phyloP scores from a whole-genome alignment of 23 tunicate species.

The Styela plicata region DNA sequence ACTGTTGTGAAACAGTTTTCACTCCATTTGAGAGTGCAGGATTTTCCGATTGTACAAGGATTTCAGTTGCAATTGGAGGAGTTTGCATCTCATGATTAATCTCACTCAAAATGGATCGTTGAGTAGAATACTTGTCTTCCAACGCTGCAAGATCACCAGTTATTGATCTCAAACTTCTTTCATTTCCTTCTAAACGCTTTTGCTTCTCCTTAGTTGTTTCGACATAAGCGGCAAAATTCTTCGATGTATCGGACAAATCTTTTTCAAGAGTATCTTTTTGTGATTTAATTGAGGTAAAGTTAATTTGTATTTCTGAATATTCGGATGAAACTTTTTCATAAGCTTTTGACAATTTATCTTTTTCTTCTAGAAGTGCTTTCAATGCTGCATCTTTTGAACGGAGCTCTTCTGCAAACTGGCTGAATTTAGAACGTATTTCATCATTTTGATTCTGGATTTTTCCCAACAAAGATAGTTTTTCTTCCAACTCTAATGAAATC shows the following conservation, averaged over 20 bases:
- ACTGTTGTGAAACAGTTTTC: background rate
- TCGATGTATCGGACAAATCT: background rate
- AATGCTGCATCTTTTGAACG: slow-evolving; percentile 4
- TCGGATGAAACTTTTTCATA: background rate
- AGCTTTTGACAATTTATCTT: slow-evolving; percentile 12
- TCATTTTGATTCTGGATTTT: background rate
- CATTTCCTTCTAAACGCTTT: background rate
- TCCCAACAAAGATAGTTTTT: slow-evolving; percentile 22
- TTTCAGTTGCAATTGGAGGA: slow-evolving; percentile 13
- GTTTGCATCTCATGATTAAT: background rate
- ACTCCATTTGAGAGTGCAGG: background rate
- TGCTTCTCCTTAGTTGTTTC: slow-evolving; percentile 12
- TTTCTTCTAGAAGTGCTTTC: slow-evolving; percentile 9
- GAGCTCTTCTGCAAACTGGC: background rate
- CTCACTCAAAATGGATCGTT: background rate
- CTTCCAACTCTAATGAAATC: slow-evolving; percentile 10
- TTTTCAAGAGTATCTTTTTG: background rate
- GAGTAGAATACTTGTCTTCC: slow-evolving; percentile 2
- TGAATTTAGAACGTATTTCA: background rate
- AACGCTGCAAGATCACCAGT: slow-evolving; percentile 27
- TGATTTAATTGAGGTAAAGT: background rate
- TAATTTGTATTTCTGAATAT: background rate
- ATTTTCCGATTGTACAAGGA: slow-evolving; percentile 4
- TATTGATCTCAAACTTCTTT: slow-evolving; percentile 21
- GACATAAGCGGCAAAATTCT: slow-evolving; percentile 10